Evolutionary conservation across 2,888 invertebrate species (phyloP), one percentile per base, ranked within the genome.

Genomic region (Heliconius charithonia): DNA sequence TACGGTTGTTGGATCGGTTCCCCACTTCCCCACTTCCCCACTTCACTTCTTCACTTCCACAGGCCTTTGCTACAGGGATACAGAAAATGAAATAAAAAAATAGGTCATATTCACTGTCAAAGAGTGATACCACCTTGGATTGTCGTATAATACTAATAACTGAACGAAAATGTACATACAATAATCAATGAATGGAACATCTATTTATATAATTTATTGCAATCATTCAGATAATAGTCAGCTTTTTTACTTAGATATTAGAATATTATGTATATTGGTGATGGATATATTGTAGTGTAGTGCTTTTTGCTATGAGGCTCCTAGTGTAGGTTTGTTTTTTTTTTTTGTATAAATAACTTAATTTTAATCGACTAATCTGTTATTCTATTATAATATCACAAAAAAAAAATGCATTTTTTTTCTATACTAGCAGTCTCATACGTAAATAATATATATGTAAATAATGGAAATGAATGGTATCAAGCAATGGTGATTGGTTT

Each of bases 261-360:
- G 56, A 10, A 27, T 71, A 69, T 37, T 67, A 37, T 72, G 59
- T 32, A 59, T 72, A 37, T 59, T 59, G 72, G 72, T 59, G 72
- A 1, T 72, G 71, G 56, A 67, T 67, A 67, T 67, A 67, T 59
- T 72, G 56, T 72, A 72, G 56, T n/a, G n/a, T 56, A 71, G 71
- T 56, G 71, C 16, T 72, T 56, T 59, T 56, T 72, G 1, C 9
- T 41, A 25, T 69, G 69, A 45, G 25, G 69, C 37, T 69, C 13
- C 16, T 41, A 25, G 69, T 37, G n/a, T 13, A 25, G 13, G 13
- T 16, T 6, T 32, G 32, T 41, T 67, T 22, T 37, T 67, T 22
- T 22, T 32, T 9, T 32, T 9, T 65, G 29, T 29, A 29, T 29
- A n/a, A 62, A 25, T 65, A 65, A 56, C 22, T 12, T 19, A 7